Base-by-base conservation (phyloP, 1,140 invertebrate species). In the Arion vulgaris region DNA sequence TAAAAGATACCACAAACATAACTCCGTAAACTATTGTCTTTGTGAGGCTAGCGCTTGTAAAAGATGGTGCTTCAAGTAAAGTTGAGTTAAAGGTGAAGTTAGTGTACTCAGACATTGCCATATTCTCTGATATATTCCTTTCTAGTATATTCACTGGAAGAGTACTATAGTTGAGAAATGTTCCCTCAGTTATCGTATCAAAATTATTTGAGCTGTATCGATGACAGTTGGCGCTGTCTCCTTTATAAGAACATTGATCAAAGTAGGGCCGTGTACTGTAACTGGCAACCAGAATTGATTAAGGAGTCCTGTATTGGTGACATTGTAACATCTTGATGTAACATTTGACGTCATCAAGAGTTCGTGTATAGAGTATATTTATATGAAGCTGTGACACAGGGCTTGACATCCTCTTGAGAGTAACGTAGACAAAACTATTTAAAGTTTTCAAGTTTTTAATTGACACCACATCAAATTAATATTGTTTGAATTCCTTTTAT, bases 1-100 rank as follows among this genome's bases (percentile, higher is more conserved):
- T 88, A 0, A 96, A 92, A 0, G 96, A 96, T 72, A 96, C 88
- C 0, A 95, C 81, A 0, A 95, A 95, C 93, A 96, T 95, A 0
- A 94, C 91, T 0, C 93, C 92, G 13, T 96, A 89, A 0, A 96
- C 93, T 83, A 94, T 93, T 0, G 94, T 94, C 85, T 94, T 94
- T 9, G 95, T 92, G 75, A 95, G 89, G 0, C 94, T 94, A 39
- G 88, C 68, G n/a, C 86, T 76, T 34, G 87, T 83, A 74, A 92
- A 88, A 0, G 73, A 72, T n/a, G 83, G 83, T 9, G 83, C 36
- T 13, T 57, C 26, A 23, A 1, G 39, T n/a, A 69, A 73, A 49
- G 62, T 39, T 9, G 41, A 23, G 72, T 62, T 53, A 0, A 13
- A 5, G 9, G 41, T 28, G 1, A 39, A 45, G n/a, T 34, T 45